phyloP scores from a whole-genome alignment of 2,888 invertebrate species.

The Reticulitermes lucifugus region DNA sequence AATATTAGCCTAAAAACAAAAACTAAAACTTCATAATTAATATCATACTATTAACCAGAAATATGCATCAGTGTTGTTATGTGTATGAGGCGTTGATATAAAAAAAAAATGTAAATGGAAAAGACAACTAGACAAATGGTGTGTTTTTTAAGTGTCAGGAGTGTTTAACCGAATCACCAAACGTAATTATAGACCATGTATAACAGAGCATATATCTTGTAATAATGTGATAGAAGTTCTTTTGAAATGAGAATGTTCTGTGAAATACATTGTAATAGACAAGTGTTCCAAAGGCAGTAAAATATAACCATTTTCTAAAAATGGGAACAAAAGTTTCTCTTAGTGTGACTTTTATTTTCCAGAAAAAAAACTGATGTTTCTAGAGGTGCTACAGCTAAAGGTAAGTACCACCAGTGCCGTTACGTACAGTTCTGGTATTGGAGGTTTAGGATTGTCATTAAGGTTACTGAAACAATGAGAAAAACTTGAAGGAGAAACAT shows the following conservation, averaged over 20 bases:
- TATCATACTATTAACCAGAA: conserved; percentile 32
- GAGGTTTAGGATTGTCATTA: too few species aligned
- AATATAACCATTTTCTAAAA: conserved; percentile 39
- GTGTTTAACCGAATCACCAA: conserved; percentile 36
- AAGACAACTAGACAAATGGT: conserved; percentile 24
- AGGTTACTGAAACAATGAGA: too few species aligned
- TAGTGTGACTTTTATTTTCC: neutral
- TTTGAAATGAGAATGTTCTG: conserved; percentile 38
- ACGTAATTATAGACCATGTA: conserved; percentile 39
- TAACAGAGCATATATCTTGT: conserved; percentile 37
- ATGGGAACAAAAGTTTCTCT: conserved; percentile 22
- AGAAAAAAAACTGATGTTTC: too few species aligned
- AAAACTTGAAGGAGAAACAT: too few species aligned
- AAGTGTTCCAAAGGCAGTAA: conserved; percentile 33
- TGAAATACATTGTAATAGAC: conserved; percentile 41
- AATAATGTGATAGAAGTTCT: conserved; percentile 39
- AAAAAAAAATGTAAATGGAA: conserved; percentile 5
- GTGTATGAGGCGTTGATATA: conserved; percentile 32
- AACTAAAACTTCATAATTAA: conserved; percentile 33
- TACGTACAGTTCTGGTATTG: too few species aligned
- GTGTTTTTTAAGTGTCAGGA: conserved; percentile 40
- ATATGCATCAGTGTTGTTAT: conserved; percentile 38
- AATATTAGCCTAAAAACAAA: conserved; percentile 35
- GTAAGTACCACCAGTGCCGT: too few species aligned
- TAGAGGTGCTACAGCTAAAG: too few species aligned